Base-by-base conservation (phyloP, 2,113 vertebrate genomes). In the Corydoras maculifer region DNA sequence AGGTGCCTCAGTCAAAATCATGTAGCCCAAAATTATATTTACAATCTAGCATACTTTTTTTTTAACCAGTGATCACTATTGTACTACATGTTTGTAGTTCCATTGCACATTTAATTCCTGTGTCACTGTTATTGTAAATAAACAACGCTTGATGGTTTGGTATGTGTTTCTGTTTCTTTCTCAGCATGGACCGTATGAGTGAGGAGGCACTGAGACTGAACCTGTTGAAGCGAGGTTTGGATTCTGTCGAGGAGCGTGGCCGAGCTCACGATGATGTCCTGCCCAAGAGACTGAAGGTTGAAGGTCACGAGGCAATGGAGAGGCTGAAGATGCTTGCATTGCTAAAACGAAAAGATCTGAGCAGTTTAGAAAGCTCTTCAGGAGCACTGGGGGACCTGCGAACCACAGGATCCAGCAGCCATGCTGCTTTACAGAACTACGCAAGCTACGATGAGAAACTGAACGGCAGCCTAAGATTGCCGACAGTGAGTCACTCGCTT, bases 301-400 rank as follows among this genome's bases (percentile, higher is more conserved):
- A 94, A 43, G 93, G 93, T 0, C 93, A 94, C 10, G 92, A 93
- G 75, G 93, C 93, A 48, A 94, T 94, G 92, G 92, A 94, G 77
- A 85, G 93, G 67, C 86, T 94, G 5, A 94, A 94, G 86, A 94
- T 94, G 93, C 77, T 93, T 81, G 93, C 92, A 0, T 69, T 93
- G 75, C 90, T 94, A 4, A 93, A 94, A 80, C 85, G 93, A 54
- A 94, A 94, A 74, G 93, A 94, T 81, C 87, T 94, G 55, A 86
- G 90, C 0, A 86, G 90, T 54, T 80, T 92, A 1, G 77, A 81
- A 67, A 75, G 70, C 7, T 32, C 32, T 12, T 73, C 75, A 2
- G 73, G 65, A 3, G 32, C 58, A 2, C 73, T 77, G 43, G 91
- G 91, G 58, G 87, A 91, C 82, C 72, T 90, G 85, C 89, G 11